Percentiles rank a stretch among this genome's conserved stretches.
Evolutionary conservation across 1,140 invertebrate species (phyloP).

Genomic region (Phymastichus coffea): DNA sequence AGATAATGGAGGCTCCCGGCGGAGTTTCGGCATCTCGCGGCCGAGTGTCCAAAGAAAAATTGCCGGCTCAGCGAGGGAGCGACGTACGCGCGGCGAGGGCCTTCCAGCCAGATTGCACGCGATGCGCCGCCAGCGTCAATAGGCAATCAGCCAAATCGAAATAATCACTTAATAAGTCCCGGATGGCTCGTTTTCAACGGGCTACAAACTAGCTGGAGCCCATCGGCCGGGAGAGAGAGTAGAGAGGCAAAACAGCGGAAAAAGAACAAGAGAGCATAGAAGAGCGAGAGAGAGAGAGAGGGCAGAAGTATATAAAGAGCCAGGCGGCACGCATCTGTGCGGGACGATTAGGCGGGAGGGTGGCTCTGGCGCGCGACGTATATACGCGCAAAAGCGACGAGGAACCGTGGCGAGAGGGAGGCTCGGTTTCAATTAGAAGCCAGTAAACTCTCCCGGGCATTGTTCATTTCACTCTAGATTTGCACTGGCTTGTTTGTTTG

Average conservation of each 20-base stretch:
- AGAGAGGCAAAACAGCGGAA: neutral
- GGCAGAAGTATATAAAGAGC: conserved; percentile 5
- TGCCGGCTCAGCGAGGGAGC: too few relatives aligned
- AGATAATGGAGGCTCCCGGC: too few relatives aligned
- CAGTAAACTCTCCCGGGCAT: conserved; percentile 55
- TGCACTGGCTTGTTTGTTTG: conserved; percentile 50
- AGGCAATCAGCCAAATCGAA: neutral
- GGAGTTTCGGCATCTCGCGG: too few relatives aligned
- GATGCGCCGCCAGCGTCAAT: too few relatives aligned
- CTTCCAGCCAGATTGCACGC: too few relatives aligned
- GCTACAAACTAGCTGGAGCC: neutral
- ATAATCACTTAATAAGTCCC: conserved; percentile 2
- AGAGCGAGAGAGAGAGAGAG: neutral
- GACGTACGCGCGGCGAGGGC: too few relatives aligned
- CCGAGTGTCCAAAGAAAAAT: too few relatives aligned
- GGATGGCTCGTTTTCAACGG: neutral
- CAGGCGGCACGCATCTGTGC: conserved; percentile 25
- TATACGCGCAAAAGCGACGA: too few relatives aligned
- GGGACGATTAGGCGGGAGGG: conserved; percentile 13
- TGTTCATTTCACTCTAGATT: conserved; percentile 57
- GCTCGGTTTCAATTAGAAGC: conserved; percentile 55
- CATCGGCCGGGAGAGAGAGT: neutral
- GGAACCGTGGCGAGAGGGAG: conserved; percentile 30
- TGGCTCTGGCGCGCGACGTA: conserved; percentile 1
- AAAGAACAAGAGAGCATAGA: neutral